Percentiles rank a stretch among this genome's conserved stretches.
Conservation (phyloP, 2,888 invertebrate species). For the Conchocele bisecta region DNA sequence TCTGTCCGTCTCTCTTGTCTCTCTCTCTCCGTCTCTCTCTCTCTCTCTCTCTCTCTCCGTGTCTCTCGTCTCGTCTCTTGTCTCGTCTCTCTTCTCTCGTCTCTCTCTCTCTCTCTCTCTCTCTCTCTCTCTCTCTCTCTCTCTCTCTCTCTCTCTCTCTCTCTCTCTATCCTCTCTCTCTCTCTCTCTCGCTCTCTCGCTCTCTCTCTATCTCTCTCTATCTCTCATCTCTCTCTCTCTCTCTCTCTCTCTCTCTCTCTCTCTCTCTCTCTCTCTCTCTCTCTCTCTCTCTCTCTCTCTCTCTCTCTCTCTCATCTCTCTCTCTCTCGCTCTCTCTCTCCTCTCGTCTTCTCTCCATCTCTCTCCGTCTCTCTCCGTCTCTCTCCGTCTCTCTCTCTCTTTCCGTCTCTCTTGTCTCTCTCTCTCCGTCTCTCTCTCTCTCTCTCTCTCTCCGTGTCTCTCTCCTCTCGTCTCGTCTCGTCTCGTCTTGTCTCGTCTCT, state of each 20-base stretch:
- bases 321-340: not conserved
- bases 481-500: not conserved
- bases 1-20: too few relatives aligned
- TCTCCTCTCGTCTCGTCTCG: not conserved
- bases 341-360: not conserved
- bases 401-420: not conserved
- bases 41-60: slow-evolving; percentile 14
- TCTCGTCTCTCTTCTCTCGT: not conserved
- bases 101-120: slow-evolving; percentile 1
- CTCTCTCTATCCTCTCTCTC: not conserved
- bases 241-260: too few relatives aligned
- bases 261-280: not conserved
- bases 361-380: slow-evolving; percentile 1
- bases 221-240: not conserved
- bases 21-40: slow-evolving; percentile 2
- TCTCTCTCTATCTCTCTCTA: not conserved
- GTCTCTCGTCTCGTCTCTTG: not conserved
- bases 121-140: slow-evolving; percentile 8
- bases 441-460: slow-evolving; percentile 1
- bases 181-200: not conserved
- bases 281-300: slow-evolving; percentile 2
- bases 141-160: slow-evolving; percentile 3
- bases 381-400: not conserved
- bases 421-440: slow-evolving; percentile 1
- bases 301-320: not conserved